These are phyloP conservation scores for Thysanoteuthis rhombus DNA, from an alignment of 2,888 invertebrate genomes.

Conservation along the genomic window DNA sequence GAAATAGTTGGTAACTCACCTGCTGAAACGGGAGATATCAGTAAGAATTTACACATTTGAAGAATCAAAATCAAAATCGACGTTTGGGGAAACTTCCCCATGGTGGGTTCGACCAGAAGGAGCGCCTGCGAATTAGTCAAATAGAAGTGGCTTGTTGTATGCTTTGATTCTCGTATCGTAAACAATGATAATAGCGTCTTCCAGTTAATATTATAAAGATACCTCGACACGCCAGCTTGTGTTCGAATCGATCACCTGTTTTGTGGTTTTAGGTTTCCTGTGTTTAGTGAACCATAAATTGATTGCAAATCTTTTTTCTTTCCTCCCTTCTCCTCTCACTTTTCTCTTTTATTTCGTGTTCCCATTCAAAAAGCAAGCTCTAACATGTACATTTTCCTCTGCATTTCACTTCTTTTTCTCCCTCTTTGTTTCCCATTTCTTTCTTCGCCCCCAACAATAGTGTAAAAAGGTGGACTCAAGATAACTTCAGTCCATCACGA, in stretches of 20 bases:
- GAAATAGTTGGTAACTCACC: too few relatives aligned
- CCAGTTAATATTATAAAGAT: not conserved
- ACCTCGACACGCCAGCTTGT: not conserved
- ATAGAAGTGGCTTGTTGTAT: not conserved
- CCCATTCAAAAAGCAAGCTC: not conserved
- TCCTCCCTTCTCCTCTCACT: not conserved
- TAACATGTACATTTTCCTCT: not conserved
- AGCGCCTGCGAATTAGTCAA: not conserved
- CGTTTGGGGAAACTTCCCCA: not conserved
- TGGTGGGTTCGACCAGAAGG: not conserved
- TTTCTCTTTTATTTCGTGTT: not conserved
- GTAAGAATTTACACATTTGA: not conserved
- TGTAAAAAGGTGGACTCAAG: not conserved
- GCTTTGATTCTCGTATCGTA: not conserved
- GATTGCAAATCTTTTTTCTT: not conserved
- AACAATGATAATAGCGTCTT: not conserved
- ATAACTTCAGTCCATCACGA: not conserved
- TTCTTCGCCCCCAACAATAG: not conserved
- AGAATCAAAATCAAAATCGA: not conserved
- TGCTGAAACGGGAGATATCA: not conserved
- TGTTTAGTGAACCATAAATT: not conserved
- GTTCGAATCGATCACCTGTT: not conserved
- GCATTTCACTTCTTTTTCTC: not conserved
- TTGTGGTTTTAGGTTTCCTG: not conserved
- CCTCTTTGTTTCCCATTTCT: not conserved